These are phyloP conservation scores for Polypterus bichir DNA, from an alignment of 2,113 vertebrate genomes.

Conservation along the genomic window DNA sequence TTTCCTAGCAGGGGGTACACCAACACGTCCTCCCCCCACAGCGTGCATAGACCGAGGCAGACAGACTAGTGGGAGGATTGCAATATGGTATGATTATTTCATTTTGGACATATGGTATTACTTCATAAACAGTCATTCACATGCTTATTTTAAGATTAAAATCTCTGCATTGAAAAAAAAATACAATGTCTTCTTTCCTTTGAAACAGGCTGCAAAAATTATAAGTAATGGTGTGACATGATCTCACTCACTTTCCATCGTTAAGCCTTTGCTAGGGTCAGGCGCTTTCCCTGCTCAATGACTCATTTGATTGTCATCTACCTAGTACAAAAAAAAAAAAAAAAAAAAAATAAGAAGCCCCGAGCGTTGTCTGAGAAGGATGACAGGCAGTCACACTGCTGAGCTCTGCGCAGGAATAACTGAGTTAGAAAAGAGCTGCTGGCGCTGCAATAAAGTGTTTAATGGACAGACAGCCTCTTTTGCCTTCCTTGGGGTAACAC, in stretches of 20 bases:
- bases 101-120: no score
- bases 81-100: no score
- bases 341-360: slow-evolving; percentile 50
- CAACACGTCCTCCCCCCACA: no score
- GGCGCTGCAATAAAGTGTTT: slow-evolving; percentile 98
- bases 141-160: slow-evolving; percentile 27
- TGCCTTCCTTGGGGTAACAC: slow-evolving; percentile 91
- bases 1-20: no score
- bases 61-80: no score
- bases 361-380: slow-evolving; percentile 71
- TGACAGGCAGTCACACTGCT: slow-evolving; percentile 80
- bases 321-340: slow-evolving; percentile 45
- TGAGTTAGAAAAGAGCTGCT: slow-evolving; percentile 93
- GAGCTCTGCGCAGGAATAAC: slow-evolving; percentile 79
- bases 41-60: no score
- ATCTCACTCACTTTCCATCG: slow-evolving; percentile 65
- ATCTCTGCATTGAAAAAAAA: slow-evolving; percentile 15
- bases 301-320: slow-evolving; percentile 81
- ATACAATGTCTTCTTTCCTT: slow-evolving; percentile 45
- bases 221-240: slow-evolving; percentile 68
- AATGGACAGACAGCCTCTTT: slow-evolving; percentile 97
- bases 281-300: slow-evolving; percentile 60
- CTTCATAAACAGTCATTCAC: slow-evolving; percentile 18
- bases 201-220: slow-evolving; percentile 66
- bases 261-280: slow-evolving; percentile 69